These are phyloP conservation scores for Nyctibius grandis DNA, from an alignment of 2,797 vertebrate species.

Conservation along the genomic window DNA sequence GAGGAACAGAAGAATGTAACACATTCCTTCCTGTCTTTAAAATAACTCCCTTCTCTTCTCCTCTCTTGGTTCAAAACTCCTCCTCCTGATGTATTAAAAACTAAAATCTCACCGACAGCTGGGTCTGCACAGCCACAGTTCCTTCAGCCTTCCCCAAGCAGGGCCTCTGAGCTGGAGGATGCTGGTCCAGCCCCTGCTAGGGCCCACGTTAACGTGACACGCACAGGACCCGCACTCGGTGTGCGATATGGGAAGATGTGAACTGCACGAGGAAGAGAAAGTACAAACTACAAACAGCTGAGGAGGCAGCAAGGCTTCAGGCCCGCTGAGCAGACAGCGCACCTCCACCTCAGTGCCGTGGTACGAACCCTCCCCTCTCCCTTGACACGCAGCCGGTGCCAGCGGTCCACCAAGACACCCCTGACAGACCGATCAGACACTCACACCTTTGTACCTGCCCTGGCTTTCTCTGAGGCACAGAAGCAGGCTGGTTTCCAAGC, in stretches of 20 bases:
- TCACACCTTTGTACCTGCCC: background rate
- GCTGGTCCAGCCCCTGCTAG: background rate
- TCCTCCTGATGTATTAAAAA: background rate
- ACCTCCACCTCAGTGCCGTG: background rate
- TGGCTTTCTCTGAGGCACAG: background rate
- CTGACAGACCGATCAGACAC: background rate
- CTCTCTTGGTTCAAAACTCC: background rate
- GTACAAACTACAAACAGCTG: background rate
- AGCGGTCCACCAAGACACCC: background rate
- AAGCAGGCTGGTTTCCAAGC: background rate
- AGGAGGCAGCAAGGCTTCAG: background rate
- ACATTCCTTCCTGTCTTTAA: constrained; percentile 13
- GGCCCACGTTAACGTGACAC: background rate
- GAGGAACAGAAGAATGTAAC: constrained; percentile 26
- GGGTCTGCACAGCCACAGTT: background rate
- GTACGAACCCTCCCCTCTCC: background rate
- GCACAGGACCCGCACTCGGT: fast-evolving
- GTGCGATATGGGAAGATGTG: background rate
- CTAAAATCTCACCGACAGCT: background rate
- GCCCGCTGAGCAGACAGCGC: background rate
- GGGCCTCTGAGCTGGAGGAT: background rate
- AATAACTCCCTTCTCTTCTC: background rate
- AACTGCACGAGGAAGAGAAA: background rate
- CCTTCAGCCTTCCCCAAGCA: background rate
- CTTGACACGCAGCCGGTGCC: background rate